phyloP scores from a whole-genome alignment of 2,888 invertebrate genomes.

The Patella ulyssiponensis region DNA sequence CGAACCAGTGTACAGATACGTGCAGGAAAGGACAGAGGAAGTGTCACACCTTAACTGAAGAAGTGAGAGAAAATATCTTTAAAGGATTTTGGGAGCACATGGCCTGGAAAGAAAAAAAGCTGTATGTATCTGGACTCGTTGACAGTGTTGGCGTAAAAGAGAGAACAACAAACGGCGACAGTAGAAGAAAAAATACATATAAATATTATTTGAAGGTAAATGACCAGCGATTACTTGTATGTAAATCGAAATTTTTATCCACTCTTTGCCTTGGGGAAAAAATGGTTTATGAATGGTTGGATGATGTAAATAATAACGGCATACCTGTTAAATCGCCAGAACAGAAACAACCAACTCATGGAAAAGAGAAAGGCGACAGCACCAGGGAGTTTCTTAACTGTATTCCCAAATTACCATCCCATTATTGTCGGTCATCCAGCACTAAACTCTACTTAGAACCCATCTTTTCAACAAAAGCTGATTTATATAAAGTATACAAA shows the following conservation, averaged over 20 bases:
- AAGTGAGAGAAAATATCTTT: constrained; percentile 10
- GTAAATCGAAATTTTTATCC: constrained; percentile 16
- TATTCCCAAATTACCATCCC: too few relatives aligned
- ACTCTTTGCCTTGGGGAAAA: constrained; percentile 10
- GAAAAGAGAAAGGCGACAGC: too few relatives aligned
- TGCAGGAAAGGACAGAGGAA: constrained; percentile 15
- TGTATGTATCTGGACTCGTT: background rate
- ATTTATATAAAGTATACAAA: too few relatives aligned
- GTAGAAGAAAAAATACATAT: constrained; percentile 3
- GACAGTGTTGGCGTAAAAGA: background rate
- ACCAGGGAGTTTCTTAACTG: too few relatives aligned
- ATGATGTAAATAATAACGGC: too few relatives aligned
- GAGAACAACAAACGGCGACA: background rate
- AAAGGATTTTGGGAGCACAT: constrained; percentile 16
- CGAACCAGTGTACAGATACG: constrained; percentile 10
- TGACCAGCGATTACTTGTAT: background rate
- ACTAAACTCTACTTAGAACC: too few relatives aligned
- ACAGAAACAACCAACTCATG: too few relatives aligned
- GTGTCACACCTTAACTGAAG: background rate
- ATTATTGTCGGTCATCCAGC: too few relatives aligned
- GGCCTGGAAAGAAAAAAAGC: background rate
- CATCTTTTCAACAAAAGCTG: too few relatives aligned
- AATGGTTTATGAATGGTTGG: background rate
- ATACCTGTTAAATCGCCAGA: too few relatives aligned
- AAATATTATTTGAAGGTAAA: background rate